A percentile compares a stretch with the other conserved stretches of the same genome.
Evolutionary conservation across 2,113 vertebrate species (phyloP).

Genomic region (Otus sunia): DNA sequence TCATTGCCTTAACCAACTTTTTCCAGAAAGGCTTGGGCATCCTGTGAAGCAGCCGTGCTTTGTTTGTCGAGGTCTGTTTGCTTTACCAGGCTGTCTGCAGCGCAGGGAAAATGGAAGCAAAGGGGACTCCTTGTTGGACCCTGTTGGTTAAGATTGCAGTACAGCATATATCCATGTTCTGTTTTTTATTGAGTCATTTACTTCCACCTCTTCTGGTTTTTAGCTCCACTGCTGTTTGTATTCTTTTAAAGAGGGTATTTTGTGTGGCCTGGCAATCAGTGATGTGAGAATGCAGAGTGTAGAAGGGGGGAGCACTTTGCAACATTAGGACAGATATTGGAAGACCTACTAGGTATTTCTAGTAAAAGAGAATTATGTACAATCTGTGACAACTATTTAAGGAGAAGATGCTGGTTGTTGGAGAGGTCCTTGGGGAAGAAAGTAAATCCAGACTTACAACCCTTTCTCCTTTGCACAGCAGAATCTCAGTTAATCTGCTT

Average conservation of each 20-base stretch:
- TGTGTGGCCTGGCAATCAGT: neutral
- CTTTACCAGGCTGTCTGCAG: neutral
- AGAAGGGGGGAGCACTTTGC: neutral
- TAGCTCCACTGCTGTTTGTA: neutral
- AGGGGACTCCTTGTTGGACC: neutral
- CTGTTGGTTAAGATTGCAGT: accelerated
- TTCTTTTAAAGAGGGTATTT: neutral
- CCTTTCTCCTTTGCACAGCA: neutral
- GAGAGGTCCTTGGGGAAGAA: neutral
- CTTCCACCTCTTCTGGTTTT: neutral
- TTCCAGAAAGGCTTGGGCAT: neutral
- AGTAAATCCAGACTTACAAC: neutral
- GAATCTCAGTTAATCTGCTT: neutral
- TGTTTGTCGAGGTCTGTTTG: neutral
- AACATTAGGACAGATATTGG: neutral
- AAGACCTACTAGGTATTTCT: neutral
- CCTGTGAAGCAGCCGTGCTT: neutral
- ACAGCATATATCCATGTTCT: neutral
- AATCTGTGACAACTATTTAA: neutral
- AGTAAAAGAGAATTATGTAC: neutral
- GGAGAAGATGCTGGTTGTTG: neutral
- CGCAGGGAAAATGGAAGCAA: neutral
- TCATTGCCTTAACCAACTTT: neutral
- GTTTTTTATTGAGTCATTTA: neutral
- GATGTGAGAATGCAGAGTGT: neutral